Conservation (phyloP, 2,113 vertebrate genomes). For the Takifugu bimaculatus region DNA sequence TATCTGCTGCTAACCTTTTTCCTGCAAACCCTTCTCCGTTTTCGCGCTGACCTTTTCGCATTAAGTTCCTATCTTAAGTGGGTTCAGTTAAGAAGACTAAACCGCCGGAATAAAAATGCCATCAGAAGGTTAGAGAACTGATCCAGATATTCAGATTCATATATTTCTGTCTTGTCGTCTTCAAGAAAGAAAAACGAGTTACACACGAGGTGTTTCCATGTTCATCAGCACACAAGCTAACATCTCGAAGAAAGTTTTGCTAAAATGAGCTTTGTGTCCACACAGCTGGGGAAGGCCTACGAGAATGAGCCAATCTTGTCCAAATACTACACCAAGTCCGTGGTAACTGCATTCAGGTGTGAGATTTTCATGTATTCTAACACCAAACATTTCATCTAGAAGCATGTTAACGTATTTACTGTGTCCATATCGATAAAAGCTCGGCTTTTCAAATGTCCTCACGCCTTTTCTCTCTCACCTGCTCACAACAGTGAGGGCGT, state of each 20-base stretch:
- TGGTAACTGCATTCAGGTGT: slow-evolving; percentile 76
- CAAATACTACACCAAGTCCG: slow-evolving; percentile 66
- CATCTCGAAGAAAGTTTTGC: not conserved
- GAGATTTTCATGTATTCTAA: no score
- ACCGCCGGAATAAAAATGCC: no score
- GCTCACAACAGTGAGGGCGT: slow-evolving; percentile 68
- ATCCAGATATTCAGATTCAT: no score
- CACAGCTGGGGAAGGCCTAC: slow-evolving; percentile 63
- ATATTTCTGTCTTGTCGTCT: no score
- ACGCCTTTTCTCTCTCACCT: not conserved
- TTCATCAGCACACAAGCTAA: no score
- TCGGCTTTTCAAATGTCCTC: not conserved
- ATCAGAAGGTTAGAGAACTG: no score
- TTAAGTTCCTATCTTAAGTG: slow-evolving; percentile 10
- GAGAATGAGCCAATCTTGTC: slow-evolving; percentile 56
- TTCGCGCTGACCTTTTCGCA: not conserved
- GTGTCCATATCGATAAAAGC: not conserved
- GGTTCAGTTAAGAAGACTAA: no score
- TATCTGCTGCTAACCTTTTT: not conserved
- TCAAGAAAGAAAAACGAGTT: no score
- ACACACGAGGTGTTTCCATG: no score
- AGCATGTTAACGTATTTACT: no score
- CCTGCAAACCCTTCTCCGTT: not conserved
- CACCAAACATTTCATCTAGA: no score
- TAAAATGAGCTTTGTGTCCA: slow-evolving; percentile 24